phyloP scores from a whole-genome alignment of 2,888 invertebrate species.

The Patella ulyssiponensis region DNA sequence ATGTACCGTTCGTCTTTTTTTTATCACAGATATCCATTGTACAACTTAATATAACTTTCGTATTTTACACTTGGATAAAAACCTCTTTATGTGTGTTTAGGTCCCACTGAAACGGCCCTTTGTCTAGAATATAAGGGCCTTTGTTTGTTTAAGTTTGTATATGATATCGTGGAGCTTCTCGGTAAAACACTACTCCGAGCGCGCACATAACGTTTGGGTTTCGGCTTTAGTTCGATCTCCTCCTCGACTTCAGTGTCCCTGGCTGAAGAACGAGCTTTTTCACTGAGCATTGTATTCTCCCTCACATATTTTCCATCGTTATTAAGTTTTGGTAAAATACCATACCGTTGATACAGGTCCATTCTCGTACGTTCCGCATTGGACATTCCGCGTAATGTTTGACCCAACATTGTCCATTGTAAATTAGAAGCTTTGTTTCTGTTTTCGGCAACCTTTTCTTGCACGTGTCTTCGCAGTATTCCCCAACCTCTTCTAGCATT shows the following conservation, averaged over 20 bases:
- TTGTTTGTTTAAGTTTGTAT: neutral
- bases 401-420: constrained; percentile 55
- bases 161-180: neutral
- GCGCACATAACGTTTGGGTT: neutral
- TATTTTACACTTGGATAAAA: neutral
- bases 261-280: constrained; percentile 38
- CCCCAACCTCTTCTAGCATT: constrained; percentile 54
- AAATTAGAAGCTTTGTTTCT: constrained; percentile 47
- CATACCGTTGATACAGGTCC: constrained; percentile 61
- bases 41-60: too few relatives aligned
- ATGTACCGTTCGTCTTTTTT: too few relatives aligned
- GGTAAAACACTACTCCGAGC: neutral
- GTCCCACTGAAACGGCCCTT: neutral
- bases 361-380: constrained; percentile 50
- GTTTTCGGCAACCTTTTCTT: constrained; percentile 49
- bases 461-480: constrained; percentile 51
- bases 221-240: neutral
- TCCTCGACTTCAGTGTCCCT: neutral
- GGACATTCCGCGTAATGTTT: constrained; percentile 52
- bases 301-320: constrained; percentile 50
- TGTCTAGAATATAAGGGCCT: neutral
- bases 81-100: neutral
- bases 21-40: too few relatives aligned
- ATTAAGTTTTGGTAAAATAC: constrained; percentile 49
- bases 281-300: constrained; percentile 61